Evolutionary conservation across 2,113 vertebrate species (phyloP).

Genomic region (Macroglossus sobrinus): DNA sequence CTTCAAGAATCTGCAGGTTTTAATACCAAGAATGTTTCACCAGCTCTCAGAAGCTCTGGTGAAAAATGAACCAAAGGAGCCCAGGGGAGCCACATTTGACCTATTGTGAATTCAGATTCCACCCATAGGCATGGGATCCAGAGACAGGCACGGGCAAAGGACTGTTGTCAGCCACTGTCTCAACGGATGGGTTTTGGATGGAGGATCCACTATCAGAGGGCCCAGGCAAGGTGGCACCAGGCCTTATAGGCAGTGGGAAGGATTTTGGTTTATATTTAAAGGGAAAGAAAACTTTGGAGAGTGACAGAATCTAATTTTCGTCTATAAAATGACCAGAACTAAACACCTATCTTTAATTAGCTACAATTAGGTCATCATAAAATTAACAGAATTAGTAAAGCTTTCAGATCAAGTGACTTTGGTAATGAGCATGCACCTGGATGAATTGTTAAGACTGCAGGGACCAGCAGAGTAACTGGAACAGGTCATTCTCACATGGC

Average conservation of each 20-base stretch:
- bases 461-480: neutral
- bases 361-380: neutral
- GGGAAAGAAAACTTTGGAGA: neutral
- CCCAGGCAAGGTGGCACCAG: no score
- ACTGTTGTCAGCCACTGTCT: fast-evolving
- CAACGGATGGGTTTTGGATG: neutral
- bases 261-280: neutral
- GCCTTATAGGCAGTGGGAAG: no score
- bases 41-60: neutral
- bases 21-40: neutral
- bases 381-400: neutral
- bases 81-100: neutral
- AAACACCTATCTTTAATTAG: slow-evolving; percentile 20
- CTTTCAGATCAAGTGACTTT: neutral
- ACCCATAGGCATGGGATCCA: fast-evolving
- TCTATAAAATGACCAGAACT: neutral
- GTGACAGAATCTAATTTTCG: neutral
- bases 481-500: fast-evolving
- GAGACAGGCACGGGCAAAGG: fast-evolving
- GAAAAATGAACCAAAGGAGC: neutral
- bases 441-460: neutral
- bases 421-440: neutral
- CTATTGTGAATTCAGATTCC: neutral
- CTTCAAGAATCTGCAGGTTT: slow-evolving; percentile 19
- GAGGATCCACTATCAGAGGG: fast-evolving